Percentiles rank a stretch among this genome's conserved stretches.
Evolutionary conservation across 2,113 vertebrate species (phyloP).

Genomic region (Glaucidium brasilianum): DNA sequence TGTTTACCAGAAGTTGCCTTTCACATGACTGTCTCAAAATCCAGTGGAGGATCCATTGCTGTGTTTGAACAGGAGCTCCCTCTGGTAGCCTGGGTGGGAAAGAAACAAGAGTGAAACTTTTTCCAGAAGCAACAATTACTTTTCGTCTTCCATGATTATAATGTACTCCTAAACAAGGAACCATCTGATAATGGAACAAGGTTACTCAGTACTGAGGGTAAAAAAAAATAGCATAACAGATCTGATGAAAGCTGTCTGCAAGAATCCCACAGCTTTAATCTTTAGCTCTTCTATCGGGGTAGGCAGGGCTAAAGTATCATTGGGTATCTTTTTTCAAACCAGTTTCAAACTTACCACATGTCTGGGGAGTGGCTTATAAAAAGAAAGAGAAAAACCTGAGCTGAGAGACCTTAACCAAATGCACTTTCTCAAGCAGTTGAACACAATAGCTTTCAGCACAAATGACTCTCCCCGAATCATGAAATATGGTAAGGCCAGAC

Average conservation of each 20-base stretch:
- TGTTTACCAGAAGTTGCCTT: slow-evolving; percentile 79
- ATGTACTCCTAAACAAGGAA: background rate
- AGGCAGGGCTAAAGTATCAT: background rate
- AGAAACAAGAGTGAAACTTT: background rate
- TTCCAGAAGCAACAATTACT: background rate
- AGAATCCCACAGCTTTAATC: slow-evolving; percentile 58
- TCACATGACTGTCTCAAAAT: slow-evolving; percentile 71
- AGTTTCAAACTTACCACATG: background rate
- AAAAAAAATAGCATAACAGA: background rate
- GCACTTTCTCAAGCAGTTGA: slow-evolving; percentile 70
- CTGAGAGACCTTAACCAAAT: background rate
- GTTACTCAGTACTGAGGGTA: background rate
- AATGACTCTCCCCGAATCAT: slow-evolving; percentile 76
- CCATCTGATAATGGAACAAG: background rate
- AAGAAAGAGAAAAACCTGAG: background rate
- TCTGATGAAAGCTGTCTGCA: slow-evolving; percentile 67
- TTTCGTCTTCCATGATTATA: background rate
- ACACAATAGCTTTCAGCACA: slow-evolving; percentile 73
- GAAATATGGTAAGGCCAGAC: slow-evolving; percentile 77
- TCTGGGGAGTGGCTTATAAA: background rate
- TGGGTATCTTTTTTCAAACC: background rate
- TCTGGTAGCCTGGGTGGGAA: slow-evolving; percentile 70
- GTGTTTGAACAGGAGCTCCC: slow-evolving; percentile 78
- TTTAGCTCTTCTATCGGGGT: slow-evolving; percentile 46
- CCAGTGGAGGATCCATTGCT: slow-evolving; percentile 80